phyloP scores from a whole-genome alignment of 2,888 invertebrate species.

The Leptinotarsa peninsularis region DNA sequence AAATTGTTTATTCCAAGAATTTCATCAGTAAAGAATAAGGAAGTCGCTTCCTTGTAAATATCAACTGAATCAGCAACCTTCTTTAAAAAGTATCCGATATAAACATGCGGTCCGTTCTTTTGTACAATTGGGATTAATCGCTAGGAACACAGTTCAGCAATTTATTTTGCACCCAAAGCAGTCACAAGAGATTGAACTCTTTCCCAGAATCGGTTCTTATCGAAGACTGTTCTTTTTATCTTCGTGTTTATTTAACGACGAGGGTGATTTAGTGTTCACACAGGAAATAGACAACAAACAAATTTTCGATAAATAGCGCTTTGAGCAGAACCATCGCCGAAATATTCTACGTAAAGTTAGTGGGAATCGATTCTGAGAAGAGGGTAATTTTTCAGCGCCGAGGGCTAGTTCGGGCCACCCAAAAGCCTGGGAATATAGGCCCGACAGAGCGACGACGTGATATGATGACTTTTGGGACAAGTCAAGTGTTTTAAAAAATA shows the following conservation, averaged over 20 bases:
- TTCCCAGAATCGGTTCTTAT: constrained; percentile 12
- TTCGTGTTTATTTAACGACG: constrained; percentile 36
- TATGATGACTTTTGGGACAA: constrained; percentile 2
- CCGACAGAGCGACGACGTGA: background rate
- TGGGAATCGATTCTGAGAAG: constrained; percentile 45
- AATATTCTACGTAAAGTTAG: constrained; percentile 43
- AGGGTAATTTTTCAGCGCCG: constrained; percentile 46
- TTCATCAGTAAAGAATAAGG: background rate
- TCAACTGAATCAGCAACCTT: background rate
- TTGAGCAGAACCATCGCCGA: constrained; percentile 40
- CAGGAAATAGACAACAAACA: constrained; percentile 45
- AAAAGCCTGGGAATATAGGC: constrained; percentile 36
- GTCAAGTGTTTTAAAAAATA: background rate
- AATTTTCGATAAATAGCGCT: constrained; percentile 41
- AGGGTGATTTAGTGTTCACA: constrained; percentile 43
- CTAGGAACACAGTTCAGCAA: constrained; percentile 1
- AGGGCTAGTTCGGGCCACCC: constrained; percentile 43
- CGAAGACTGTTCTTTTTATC: constrained; percentile 26
- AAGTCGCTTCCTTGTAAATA: background rate
- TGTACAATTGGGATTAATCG: background rate
- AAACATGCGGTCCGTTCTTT: background rate
- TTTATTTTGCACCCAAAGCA: constrained; percentile 16
- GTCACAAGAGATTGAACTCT: constrained; percentile 12
- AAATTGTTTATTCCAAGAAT: background rate
- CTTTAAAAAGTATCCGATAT: background rate